Percentiles rank a stretch among this genome's conserved stretches.
phyloP scores from a whole-genome alignment of 1,140 invertebrate species.

The Zaprionus capensis region DNA sequence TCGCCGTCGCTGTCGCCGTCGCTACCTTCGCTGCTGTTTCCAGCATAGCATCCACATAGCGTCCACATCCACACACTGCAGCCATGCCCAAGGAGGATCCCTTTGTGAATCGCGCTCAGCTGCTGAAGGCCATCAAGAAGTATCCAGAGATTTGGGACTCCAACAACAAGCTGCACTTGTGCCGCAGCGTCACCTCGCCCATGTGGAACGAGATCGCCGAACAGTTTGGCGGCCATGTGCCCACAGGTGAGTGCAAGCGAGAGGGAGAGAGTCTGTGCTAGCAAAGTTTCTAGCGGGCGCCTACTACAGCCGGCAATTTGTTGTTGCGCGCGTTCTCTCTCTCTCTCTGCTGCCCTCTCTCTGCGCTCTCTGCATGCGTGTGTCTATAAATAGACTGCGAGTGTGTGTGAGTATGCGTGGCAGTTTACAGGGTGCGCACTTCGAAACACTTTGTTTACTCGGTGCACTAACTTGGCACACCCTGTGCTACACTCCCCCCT shows the following conservation, averaged over 20 bases:
- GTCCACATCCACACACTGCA: constrained; percentile 8
- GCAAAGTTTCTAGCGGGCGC: constrained; percentile 17
- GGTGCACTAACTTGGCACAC: not conserved
- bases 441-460: not conserved
- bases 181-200: constrained; percentile 80
- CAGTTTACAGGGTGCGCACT: constrained; percentile 26
- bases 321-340: constrained; percentile 20
- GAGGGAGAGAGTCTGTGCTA: not conserved
- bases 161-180: constrained; percentile 82
- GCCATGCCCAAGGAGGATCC: constrained; percentile 81
- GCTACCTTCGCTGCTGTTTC: constrained; percentile 7
- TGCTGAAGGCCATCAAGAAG: constrained; percentile 81
- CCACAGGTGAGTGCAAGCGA: constrained; percentile 69
- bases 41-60: constrained; percentile 6
- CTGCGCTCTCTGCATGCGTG: constrained; percentile 13
- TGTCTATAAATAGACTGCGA: constrained; percentile 38
- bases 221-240: constrained; percentile 81
- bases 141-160: constrained; percentile 83
- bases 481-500: not conserved
- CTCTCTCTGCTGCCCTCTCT: constrained; percentile 18
- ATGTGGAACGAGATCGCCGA: constrained; percentile 84
- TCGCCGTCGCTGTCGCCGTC: constrained; percentile 22
- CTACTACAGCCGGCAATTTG: constrained; percentile 28
- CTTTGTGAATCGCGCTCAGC: constrained; percentile 79
- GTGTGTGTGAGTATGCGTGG: not conserved